phyloP scores from a whole-genome alignment of 2,888 invertebrate species.

The Physocephala rufipes region DNA sequence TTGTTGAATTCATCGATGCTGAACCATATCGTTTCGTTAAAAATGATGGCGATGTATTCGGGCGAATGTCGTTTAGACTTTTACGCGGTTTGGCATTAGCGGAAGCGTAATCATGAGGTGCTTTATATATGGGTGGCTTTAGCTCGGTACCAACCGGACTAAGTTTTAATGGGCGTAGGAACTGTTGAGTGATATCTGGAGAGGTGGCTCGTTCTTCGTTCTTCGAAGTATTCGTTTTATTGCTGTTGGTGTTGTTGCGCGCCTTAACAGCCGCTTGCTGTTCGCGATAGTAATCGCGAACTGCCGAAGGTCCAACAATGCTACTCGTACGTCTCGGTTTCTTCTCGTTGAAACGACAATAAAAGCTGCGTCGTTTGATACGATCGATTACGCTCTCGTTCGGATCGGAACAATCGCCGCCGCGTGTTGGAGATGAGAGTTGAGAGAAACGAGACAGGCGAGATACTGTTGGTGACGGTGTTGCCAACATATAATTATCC shows the following conservation, averaged over 20 bases:
- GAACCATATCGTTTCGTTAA: constrained; percentile 54
- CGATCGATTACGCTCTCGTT: constrained; percentile 84
- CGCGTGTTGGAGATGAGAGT: constrained; percentile 61
- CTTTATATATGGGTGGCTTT: constrained; percentile 60
- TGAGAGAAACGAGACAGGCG: constrained; percentile 67
- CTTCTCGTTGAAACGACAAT: constrained; percentile 87
- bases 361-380: constrained; percentile 88
- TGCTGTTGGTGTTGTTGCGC: constrained; percentile 45
- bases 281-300: constrained; percentile 68
- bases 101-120: constrained; percentile 52
- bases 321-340: constrained; percentile 76
- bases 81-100: constrained; percentile 55
- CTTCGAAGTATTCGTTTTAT: constrained; percentile 41
- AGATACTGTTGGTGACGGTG: constrained; percentile 63
- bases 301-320: constrained; percentile 71
- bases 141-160: constrained; percentile 63
- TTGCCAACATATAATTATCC: constrained; percentile 62
- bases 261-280: constrained; percentile 55
- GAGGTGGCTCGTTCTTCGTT: constrained; percentile 58
- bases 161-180: constrained; percentile 60
- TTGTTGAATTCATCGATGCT: constrained; percentile 35
- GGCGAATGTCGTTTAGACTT: constrained; percentile 58
- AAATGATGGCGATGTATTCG: constrained; percentile 59
- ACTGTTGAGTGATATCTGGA: constrained; percentile 62
- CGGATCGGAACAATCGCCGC: constrained; percentile 64